Conservation (phyloP, 2,113 vertebrate genomes). For the Cyanoliseus patagonus region DNA sequence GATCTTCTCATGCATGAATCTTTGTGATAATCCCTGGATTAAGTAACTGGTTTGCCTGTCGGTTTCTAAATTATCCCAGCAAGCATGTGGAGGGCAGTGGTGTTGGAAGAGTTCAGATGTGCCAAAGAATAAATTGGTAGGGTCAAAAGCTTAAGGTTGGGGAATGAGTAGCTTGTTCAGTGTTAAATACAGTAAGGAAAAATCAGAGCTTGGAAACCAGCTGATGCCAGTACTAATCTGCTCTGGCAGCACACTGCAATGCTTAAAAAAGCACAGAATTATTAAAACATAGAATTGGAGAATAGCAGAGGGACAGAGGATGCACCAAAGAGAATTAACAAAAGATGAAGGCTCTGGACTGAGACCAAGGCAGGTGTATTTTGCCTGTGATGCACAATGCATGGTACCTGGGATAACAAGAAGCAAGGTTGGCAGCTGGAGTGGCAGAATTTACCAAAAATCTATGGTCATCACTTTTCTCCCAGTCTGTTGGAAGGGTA, state of each 20-base stretch:
- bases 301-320: background rate
- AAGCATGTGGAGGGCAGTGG: background rate
- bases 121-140: background rate
- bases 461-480: background rate
- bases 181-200: background rate
- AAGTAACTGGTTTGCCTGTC: background rate
- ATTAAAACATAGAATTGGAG: background rate
- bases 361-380: background rate
- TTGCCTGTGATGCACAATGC: background rate
- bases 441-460: background rate
- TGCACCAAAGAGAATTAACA: background rate
- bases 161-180: background rate
- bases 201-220: background rate
- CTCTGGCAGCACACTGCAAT: background rate
- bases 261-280: background rate
- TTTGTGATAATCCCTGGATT: background rate
- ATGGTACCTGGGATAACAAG: background rate
- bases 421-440: background rate
- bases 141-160: background rate
- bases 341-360: background rate
- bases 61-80: background rate
- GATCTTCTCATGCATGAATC: background rate
- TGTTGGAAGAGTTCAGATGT: background rate
- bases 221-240: background rate
- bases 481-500: background rate